phyloP scores from a whole-genome alignment of 1,140 invertebrate species.

The Pomacea maculata region DNA sequence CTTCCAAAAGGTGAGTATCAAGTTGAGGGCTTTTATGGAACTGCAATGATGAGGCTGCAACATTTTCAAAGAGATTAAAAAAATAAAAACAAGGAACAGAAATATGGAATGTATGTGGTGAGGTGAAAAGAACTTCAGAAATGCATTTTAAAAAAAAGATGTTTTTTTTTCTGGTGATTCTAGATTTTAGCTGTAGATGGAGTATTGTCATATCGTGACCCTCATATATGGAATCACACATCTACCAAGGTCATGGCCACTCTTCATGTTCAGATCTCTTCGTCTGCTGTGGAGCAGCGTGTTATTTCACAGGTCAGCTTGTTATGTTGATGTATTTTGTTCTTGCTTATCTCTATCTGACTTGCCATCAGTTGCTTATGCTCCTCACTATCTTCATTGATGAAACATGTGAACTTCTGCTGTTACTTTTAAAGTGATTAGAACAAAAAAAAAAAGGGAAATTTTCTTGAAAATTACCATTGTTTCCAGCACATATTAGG shows the following conservation, averaged over 20 bases:
- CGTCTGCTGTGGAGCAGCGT: conserved; percentile 65
- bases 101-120: too few species aligned
- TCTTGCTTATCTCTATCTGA: not conserved
- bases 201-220: conserved; percentile 64
- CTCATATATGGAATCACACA: conserved; percentile 67
- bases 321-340: not conserved
- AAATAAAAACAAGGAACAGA: not conserved
- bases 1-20: conserved; percentile 56
- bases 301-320: conserved; percentile 59
- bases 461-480: too few species aligned
- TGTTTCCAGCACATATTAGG: too few species aligned
- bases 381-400: too few species aligned
- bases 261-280: conserved; percentile 65
- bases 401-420: too few species aligned
- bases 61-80: not conserved
- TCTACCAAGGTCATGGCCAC: conserved; percentile 61
- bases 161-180: conserved; percentile 1
- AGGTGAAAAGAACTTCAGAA: not conserved
- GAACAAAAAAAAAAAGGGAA: too few species aligned
- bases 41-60: not conserved
- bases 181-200: conserved; percentile 66
- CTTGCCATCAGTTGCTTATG: not conserved
- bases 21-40: not conserved
- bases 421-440: too few species aligned
- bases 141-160: not conserved